Evolutionary conservation across 2,888 invertebrate genomes (phyloP).

Genomic region (Diarsia rubi): DNA sequence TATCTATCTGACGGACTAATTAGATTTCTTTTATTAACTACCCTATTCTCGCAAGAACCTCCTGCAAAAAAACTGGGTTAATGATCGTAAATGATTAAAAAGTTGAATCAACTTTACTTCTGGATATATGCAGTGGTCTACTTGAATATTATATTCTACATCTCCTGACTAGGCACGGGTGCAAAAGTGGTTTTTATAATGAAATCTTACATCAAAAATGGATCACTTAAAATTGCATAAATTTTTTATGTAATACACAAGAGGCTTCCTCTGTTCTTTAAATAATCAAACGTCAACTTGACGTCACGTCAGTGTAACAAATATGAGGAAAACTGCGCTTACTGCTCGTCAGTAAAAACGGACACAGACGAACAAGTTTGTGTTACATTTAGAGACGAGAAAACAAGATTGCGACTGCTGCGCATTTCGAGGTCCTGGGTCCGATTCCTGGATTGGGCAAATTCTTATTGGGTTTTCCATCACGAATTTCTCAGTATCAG

Average conservation of each 20-base stretch:
- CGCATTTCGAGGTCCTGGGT: no score
- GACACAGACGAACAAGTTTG: not conserved
- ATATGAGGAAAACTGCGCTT: not conserved
- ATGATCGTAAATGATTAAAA: not conserved
- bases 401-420: no score
- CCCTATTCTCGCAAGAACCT: not conserved
- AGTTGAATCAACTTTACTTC: not conserved
- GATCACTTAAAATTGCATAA: not conserved
- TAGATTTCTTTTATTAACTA: no score
- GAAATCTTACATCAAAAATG: constrained; percentile 2
- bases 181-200: not conserved
- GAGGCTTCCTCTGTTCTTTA: constrained; percentile 1
- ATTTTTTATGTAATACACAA: not conserved
- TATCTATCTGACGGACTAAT: no score
- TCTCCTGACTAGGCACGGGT: not conserved
- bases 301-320: not conserved
- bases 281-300: not conserved
- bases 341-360: not conserved
- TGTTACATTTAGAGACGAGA: not conserved
- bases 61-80: not conserved
- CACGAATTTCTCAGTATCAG: no score
- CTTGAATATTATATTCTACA: not conserved
- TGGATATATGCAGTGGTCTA: not conserved
- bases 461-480: no score
- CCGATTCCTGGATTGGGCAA: no score